These are phyloP conservation scores for Erythrolamprus reginae DNA, from an alignment of 2,113 vertebrate genomes.

Conservation along the genomic window DNA sequence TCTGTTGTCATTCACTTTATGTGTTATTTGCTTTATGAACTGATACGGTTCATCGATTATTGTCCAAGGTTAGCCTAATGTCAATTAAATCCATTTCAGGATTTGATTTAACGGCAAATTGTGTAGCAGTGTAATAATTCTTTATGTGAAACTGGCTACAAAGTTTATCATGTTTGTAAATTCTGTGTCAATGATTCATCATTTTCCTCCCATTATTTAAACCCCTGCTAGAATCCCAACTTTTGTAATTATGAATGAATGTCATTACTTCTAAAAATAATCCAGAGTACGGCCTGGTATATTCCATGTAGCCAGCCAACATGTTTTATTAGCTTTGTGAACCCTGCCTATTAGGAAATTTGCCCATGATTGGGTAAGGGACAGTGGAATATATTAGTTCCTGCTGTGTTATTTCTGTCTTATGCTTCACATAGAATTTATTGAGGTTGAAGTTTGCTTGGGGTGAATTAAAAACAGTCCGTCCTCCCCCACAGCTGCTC, in stretches of 20 bases:
- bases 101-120: neutral
- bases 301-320: neutral
- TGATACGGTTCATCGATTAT: neutral
- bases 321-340: neutral
- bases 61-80: neutral
- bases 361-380: neutral
- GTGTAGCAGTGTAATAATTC: neutral
- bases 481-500: neutral
- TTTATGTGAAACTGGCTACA: neutral
- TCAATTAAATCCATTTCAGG: neutral
- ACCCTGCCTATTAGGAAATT: neutral
- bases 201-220: neutral
- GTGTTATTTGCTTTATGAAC: conserved; percentile 30
- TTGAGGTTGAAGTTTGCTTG: neutral
- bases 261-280: neutral
- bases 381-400: neutral
- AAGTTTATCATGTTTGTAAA: conserved; percentile 17
- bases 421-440: neutral
- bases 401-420: neutral
- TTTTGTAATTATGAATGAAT: neutral
- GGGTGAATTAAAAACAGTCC: neutral
- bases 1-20: conserved; percentile 14
- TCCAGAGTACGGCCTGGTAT: neutral
- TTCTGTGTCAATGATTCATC: conserved; percentile 6
- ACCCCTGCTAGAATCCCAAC: neutral